phyloP scores from a whole-genome alignment of 2,113 vertebrate species.

The Atlantisia rogersi region DNA sequence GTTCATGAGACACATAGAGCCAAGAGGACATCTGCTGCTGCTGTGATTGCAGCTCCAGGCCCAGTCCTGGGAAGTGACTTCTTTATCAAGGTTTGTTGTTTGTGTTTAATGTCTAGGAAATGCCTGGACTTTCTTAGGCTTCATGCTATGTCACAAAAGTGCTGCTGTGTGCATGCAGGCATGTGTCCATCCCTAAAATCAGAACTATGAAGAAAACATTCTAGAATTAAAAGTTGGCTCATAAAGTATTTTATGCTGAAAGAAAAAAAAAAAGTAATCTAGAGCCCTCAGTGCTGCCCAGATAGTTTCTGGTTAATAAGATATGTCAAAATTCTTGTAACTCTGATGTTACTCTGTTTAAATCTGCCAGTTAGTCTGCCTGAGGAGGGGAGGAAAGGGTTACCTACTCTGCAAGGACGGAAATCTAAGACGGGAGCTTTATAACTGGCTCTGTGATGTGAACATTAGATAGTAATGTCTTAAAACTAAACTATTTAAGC shows the following conservation, averaged over 20 bases:
- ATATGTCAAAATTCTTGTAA: background rate
- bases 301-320: background rate
- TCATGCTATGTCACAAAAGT: rapidly evolving
- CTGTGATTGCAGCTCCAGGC: background rate
- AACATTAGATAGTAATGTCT: constrained; percentile 41
- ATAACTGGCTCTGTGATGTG: constrained; percentile 20
- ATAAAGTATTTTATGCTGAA: background rate
- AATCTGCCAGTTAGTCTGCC: background rate
- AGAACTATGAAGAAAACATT: background rate
- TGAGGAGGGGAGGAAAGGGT: constrained; percentile 46
- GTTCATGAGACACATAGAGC: background rate
- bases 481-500: constrained; percentile 52
- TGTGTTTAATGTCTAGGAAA: background rate
- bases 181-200: background rate
- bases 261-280: background rate
- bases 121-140: background rate
- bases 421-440: constrained; percentile 36
- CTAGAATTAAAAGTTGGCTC: background rate
- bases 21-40: background rate
- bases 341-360: background rate
- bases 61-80: background rate
- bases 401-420: background rate
- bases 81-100: background rate
- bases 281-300: background rate
- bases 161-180: background rate